Base-by-base conservation (phyloP, 2,113 vertebrate species). In the Hepsetus odoe region DNA sequence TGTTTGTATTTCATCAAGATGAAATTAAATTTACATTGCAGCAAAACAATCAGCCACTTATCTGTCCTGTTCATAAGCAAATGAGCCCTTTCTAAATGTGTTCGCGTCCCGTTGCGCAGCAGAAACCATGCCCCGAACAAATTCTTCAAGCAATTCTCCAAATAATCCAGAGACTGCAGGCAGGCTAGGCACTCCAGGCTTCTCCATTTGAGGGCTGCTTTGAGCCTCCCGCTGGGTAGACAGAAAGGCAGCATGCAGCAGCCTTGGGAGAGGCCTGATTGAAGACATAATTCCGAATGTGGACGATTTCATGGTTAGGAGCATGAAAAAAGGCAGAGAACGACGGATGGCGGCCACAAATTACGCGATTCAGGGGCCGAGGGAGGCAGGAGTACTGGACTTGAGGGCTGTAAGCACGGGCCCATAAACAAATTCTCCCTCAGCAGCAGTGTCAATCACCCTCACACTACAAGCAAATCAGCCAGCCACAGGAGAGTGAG, bases 231-330 rank as follows among this genome's bases (percentile, higher is more conserved):
- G 85, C 77, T n/a, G 76, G 35, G 86, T 55, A 74, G 78, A 58
- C 65, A 87, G 79, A 91, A 88, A 86, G 80, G 68, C 75, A 53
- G 76, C 80, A 82, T 83, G 82, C 85, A 58, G 65, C 65, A 22
- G 83, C 85, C 82, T 76, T 84, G 85, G 84, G 87, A 89, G 80
- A 90, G 66, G 76, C 82, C 84, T 92, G 90, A 92, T 90, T 91
- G 92, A 92, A 89, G 89, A 90, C 90, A 88, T 90, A 80, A 90
- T 90, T 87, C 87, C 85, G 84, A 90, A 85, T 86, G 88, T 79
- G 84, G 85, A 85, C 64, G 88, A 91, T 92, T 91, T 92, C 89
- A 89, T 75, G 86, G 89, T 89, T 77, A 88, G 83, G 72, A 90
- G 88, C 85, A 78, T 89, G 88, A 90, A 83, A 89, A 55, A 91